phyloP scores from a whole-genome alignment of 2,888 invertebrate genomes.

The Scelioninae gen. 2 region DNA sequence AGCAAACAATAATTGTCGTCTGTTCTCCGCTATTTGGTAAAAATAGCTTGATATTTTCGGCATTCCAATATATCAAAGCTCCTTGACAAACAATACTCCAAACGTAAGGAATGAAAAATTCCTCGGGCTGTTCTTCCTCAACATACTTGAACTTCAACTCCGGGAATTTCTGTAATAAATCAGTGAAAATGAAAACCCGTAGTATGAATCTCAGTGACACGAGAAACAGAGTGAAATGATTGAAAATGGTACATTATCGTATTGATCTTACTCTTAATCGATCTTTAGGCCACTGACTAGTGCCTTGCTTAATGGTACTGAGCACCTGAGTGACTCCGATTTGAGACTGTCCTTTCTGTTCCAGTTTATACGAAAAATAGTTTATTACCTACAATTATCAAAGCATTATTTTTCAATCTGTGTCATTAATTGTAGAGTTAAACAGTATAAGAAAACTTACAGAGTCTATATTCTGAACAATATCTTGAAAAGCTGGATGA shows the following conservation, averaged over 20 bases:
- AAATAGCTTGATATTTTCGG: conserved; percentile 73
- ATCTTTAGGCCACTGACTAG: conserved; percentile 95
- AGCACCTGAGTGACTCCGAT: conserved; percentile 92
- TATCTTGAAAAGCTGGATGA: conserved; percentile 93
- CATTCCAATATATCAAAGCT: conserved; percentile 73
- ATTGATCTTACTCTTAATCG: conserved; percentile 84
- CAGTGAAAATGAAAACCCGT: not conserved
- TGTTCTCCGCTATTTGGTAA: conserved; percentile 70
- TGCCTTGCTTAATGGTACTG: conserved; percentile 91
- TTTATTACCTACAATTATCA: conserved; percentile 78
- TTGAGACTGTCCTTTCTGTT: conserved; percentile 77
- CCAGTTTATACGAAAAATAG: conserved; percentile 82
- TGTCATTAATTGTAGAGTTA: too few relatives aligned
- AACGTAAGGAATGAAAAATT: conserved; percentile 99
- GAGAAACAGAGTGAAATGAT: too few relatives aligned
- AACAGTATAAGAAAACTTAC: too few relatives aligned
- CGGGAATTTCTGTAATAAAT: conserved; percentile 91
- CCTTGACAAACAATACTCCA: conserved; percentile 90
- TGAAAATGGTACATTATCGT: not conserved
- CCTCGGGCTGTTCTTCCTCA: conserved; percentile 98
- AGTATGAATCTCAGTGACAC: too few relatives aligned
- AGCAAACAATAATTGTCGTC: conserved; percentile 74
- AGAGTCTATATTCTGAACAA: conserved; percentile 96
- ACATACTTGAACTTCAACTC: conserved; percentile 99
- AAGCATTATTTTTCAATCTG: too few relatives aligned